phyloP scores from a whole-genome alignment of 2,888 invertebrate species.

The Patella depressa region DNA sequence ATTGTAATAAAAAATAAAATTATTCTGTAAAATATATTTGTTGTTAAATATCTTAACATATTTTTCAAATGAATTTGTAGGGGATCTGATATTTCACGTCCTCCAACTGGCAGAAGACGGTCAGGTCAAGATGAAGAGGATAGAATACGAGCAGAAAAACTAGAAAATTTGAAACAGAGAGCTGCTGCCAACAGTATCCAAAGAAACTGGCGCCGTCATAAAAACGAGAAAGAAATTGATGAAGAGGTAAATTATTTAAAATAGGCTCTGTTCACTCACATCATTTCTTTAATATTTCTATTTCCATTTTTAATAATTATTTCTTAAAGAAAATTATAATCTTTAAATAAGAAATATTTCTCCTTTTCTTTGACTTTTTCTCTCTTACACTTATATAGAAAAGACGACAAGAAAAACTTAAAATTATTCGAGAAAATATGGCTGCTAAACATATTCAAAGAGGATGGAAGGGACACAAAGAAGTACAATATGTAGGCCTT shows the following conservation, averaged over 20 bases:
- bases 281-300: neutral
- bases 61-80: neutral
- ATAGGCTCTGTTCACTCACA: neutral
- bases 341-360: too few species aligned
- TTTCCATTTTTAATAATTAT: neutral
- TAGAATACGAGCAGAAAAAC: conserved; percentile 32
- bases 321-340: neutral
- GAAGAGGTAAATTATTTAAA: conserved; percentile 16
- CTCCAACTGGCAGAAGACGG: conserved; percentile 39
- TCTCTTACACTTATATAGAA: neutral
- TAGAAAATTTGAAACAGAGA: conserved; percentile 42
- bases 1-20: too few species aligned
- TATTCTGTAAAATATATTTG: too few species aligned
- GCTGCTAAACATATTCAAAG: conserved; percentile 50
- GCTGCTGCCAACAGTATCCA: conserved; percentile 53
- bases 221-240: conserved; percentile 28
- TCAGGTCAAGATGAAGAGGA: conserved; percentile 36
- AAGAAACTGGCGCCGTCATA: conserved; percentile 44
- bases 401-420: conserved; percentile 14
- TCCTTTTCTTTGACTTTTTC: neutral
- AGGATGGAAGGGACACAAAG: conserved; percentile 41
- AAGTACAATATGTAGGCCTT: conserved; percentile 16
- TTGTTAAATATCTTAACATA: too few species aligned
- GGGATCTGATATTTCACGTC: conserved; percentile 25
- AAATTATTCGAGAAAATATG: conserved; percentile 32